A percentile compares a stretch with the other conserved stretches of the same genome.
Conservation (phyloP, 2,797 vertebrate genomes). For the Smutsia temminckii region DNA sequence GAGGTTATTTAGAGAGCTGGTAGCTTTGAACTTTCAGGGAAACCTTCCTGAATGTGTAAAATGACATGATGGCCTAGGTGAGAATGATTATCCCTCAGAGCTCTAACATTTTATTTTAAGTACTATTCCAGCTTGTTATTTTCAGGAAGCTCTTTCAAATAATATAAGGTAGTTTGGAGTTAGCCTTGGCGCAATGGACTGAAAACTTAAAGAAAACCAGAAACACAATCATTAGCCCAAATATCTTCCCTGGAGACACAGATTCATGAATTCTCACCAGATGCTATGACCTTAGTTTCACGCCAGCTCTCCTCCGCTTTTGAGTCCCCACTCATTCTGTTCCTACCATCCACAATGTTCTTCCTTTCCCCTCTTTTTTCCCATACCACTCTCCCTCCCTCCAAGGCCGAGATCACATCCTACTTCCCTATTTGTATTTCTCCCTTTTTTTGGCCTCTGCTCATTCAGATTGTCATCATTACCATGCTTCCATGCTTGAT, state of each 20-base stretch:
- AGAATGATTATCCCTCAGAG: neutral
- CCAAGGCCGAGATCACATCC: neutral
- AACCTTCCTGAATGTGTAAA: neutral
- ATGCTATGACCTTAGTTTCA: constrained; percentile 55
- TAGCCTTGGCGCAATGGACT: neutral
- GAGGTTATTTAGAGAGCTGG: neutral
- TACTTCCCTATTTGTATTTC: constrained; percentile 15
- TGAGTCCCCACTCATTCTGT: constrained; percentile 57
- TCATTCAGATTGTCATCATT: neutral
- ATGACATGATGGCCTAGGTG: neutral
- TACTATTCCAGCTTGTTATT: neutral
- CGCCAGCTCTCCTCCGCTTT: constrained; percentile 45
- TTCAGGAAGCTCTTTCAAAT: constrained; percentile 11
- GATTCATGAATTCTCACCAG: constrained; percentile 45
- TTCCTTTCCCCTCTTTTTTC: constrained; percentile 32
- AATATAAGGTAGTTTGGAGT: neutral
- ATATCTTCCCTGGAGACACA: neutral
- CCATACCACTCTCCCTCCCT: neutral
- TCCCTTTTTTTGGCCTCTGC: neutral
- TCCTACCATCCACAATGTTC: constrained; percentile 46
- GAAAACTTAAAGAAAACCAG: constrained; percentile 13
- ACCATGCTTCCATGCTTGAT: neutral
- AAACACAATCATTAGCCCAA: neutral
- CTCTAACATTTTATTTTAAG: neutral
- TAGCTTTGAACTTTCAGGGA: neutral